A percentile compares a stretch with the other conserved stretches of the same genome.
phyloP scores from a whole-genome alignment of 2,888 invertebrate species.

The Papilio demoleus region DNA sequence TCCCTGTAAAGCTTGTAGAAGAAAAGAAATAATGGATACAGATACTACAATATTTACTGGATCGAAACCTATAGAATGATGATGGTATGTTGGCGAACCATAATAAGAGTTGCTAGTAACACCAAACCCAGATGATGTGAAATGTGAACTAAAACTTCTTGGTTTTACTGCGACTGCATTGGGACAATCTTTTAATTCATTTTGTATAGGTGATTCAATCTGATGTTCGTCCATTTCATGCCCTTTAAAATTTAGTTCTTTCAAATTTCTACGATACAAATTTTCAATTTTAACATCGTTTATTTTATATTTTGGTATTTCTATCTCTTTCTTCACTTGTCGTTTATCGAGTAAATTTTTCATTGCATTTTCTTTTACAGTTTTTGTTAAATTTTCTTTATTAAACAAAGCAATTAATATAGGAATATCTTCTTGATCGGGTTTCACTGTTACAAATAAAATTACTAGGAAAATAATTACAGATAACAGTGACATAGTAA shows the following conservation, averaged over 20 bases:
- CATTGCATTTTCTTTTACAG: slow-evolving; percentile 74
- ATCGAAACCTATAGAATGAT: slow-evolving; percentile 80
- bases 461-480: slow-evolving; percentile 61
- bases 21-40: slow-evolving; percentile 74
- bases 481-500: slow-evolving; percentile 69
- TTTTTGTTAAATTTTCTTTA: slow-evolving; percentile 65
- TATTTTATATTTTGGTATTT: slow-evolving; percentile 51
- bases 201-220: slow-evolving; percentile 65
- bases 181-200: slow-evolving; percentile 48
- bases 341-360: slow-evolving; percentile 69
- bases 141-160: slow-evolving; percentile 67
- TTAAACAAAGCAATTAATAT: slow-evolving; percentile 54
- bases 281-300: slow-evolving; percentile 37
- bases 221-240: slow-evolving; percentile 54
- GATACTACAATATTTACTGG: slow-evolving; percentile 79
- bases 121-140: slow-evolving; percentile 65
- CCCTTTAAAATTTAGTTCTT: slow-evolving; percentile 45
- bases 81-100: slow-evolving; percentile 68
- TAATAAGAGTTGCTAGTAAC: slow-evolving; percentile 64
- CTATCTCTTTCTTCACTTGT: slow-evolving; percentile 66
- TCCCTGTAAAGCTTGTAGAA: slow-evolving; percentile 76
- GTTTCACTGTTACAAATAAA: slow-evolving; percentile 59
- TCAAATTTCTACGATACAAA: slow-evolving; percentile 25
- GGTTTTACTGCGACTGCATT: slow-evolving; percentile 49
- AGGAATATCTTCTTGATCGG: slow-evolving; percentile 53